phyloP scores from a whole-genome alignment of 2,888 invertebrate genomes.

The Dastarcus helophoroides region DNA sequence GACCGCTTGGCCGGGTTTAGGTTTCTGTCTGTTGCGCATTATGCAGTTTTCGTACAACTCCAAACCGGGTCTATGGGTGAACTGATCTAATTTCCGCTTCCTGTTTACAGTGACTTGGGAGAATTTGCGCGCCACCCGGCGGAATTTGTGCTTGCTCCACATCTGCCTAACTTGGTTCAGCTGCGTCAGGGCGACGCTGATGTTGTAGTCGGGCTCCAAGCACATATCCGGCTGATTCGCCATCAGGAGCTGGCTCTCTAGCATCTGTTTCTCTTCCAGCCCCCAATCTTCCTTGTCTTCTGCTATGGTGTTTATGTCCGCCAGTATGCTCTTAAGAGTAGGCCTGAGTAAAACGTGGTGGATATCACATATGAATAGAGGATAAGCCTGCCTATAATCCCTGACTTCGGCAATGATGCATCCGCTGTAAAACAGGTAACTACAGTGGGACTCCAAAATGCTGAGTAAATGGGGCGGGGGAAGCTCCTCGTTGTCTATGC shows the following conservation, averaged over 20 bases:
- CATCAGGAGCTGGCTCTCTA: conserved; percentile 78
- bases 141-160: conserved; percentile 61
- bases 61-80: conserved; percentile 67
- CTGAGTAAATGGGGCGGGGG: conserved; percentile 80
- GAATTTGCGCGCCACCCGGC: conserved; percentile 64
- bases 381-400: conserved; percentile 75
- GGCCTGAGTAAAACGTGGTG: conserved; percentile 81
- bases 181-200: conserved; percentile 63
- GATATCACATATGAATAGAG: conserved; percentile 65
- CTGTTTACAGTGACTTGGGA: conserved; percentile 72
- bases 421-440: conserved; percentile 81
- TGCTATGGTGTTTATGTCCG: conserved; percentile 34
- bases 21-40: conserved; percentile 41
- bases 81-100: conserved; percentile 77
- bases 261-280: conserved; percentile 60
- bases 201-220: conserved; percentile 76
- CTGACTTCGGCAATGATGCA: conserved; percentile 86
- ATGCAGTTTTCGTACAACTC: conserved; percentile 64
- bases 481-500: conserved; percentile 82
- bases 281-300: conserved; percentile 45
- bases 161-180: conserved; percentile 62
- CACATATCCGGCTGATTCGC: conserved; percentile 81
- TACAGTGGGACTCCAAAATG: conserved; percentile 69
- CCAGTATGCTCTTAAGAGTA: conserved; percentile 52
- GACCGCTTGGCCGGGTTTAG: conserved; percentile 28